Percentiles rank a stretch among this genome's conserved stretches.
phyloP scores from a whole-genome alignment of 1,140 invertebrate genomes.

The Apis dorsata region DNA sequence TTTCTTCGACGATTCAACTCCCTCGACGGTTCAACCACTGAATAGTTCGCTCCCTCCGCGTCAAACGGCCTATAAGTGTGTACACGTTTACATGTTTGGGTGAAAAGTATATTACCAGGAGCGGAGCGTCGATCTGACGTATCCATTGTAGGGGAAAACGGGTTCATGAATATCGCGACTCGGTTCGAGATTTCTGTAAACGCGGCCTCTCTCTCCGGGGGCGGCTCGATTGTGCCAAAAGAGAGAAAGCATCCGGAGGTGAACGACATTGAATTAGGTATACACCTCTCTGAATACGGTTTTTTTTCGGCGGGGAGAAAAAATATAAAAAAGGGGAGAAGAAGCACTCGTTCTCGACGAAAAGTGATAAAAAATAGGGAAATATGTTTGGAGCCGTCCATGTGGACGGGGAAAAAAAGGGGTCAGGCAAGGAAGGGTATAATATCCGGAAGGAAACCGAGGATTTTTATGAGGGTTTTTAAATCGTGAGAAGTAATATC shows the following conservation, averaged over 20 bases:
- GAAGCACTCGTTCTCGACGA: constrained; percentile 60
- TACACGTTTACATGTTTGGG: neutral
- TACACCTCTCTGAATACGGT: constrained; percentile 68
- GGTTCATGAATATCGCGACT: constrained; percentile 69
- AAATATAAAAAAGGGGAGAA: constrained; percentile 58
- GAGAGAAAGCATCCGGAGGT: constrained; percentile 39
- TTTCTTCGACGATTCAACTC: neutral
- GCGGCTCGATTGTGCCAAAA: constrained; percentile 23
- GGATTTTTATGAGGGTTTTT: constrained; percentile 65
- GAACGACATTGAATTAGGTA: constrained; percentile 72
- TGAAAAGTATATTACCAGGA: constrained; percentile 40
- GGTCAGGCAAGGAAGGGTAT: neutral
- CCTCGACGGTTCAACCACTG: neutral
- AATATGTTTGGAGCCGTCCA: constrained; percentile 69
- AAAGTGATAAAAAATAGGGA: constrained; percentile 70
- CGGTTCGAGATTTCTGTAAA: constrained; percentile 66
- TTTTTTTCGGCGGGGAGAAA: constrained; percentile 49
- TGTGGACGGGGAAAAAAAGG: too few species aligned
- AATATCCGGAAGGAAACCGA: constrained; percentile 47
- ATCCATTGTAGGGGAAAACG: constrained; percentile 71
- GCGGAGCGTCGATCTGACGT: constrained; percentile 63
- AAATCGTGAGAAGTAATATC: constrained; percentile 76
- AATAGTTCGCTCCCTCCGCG: constrained; percentile 23
- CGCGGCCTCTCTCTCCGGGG: constrained; percentile 28
- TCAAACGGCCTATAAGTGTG: constrained; percentile 1